Percentiles rank a stretch among this genome's conserved stretches.
Evolutionary conservation across 92 coral and sea anemone genomes (phyloP).

Genomic region (Parazoanthus swiftii): DNA sequence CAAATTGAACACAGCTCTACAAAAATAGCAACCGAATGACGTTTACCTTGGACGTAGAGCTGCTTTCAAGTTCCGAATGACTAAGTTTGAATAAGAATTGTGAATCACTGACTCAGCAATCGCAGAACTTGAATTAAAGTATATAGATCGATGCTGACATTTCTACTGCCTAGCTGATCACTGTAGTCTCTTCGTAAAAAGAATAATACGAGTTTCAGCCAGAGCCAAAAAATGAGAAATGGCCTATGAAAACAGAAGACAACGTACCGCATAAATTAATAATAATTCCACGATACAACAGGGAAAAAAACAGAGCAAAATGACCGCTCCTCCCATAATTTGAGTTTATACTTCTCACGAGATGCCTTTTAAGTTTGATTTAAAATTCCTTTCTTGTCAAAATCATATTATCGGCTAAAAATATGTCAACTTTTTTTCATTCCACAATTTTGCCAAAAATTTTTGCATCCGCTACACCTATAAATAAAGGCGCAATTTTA

Average conservation of each 20-base stretch:
- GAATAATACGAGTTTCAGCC: background rate
- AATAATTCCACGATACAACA: background rate
- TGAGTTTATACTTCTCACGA: background rate
- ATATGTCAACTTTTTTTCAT: background rate
- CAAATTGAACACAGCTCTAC: slow-evolving; percentile 20
- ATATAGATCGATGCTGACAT: background rate
- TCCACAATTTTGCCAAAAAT: too few relatives aligned
- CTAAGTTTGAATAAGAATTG: slow-evolving; percentile 11
- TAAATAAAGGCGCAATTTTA: too few relatives aligned
- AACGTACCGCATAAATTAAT: slow-evolving; percentile 31
- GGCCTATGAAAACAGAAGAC: background rate
- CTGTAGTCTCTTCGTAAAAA: background rate
- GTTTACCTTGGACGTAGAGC: slow-evolving; percentile 3
- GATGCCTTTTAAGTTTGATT: background rate
- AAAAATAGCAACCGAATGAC: background rate
- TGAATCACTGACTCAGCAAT: slow-evolving; percentile 9
- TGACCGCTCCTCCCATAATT: background rate
- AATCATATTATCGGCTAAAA: background rate
- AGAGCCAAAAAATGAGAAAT: background rate
- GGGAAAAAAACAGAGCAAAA: background rate
- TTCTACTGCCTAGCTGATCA: background rate
- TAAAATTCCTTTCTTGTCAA: background rate
- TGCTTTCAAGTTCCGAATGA: slow-evolving; percentile 39
- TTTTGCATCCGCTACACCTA: background rate
- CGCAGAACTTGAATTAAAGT: background rate